phyloP scores from a whole-genome alignment of 2,888 invertebrate species.

The Unio delphinus region DNA sequence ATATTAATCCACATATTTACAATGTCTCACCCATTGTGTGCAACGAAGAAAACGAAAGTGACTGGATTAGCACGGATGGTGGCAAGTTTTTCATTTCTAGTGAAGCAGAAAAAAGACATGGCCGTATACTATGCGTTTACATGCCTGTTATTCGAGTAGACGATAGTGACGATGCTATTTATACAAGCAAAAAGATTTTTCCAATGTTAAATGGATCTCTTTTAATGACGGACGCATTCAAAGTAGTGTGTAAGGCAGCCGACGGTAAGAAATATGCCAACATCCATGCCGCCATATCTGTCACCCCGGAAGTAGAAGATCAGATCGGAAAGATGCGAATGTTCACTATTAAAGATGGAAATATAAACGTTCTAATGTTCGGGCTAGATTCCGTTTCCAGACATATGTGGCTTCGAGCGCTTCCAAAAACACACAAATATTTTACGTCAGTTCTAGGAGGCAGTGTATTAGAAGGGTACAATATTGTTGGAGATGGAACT shows the following conservation, averaged over 20 bases:
- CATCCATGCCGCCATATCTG: slow-evolving; percentile 77
- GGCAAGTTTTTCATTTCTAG: slow-evolving; percentile 75
- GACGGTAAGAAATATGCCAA: slow-evolving; percentile 77
- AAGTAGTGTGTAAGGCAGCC: slow-evolving; percentile 56
- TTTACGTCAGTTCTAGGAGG: slow-evolving; percentile 59
- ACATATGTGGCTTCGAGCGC: slow-evolving; percentile 75
- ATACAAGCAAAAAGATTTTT: slow-evolving; percentile 42
- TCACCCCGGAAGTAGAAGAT: slow-evolving; percentile 22
- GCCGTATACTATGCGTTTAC: slow-evolving; percentile 76
- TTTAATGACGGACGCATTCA: slow-evolving; percentile 63
- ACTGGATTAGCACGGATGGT: slow-evolving; percentile 87
- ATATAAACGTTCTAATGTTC: slow-evolving; percentile 84
- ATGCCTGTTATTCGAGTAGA: slow-evolving; percentile 67
- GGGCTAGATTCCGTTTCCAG: slow-evolving; percentile 91
- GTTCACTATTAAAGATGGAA: slow-evolving; percentile 1
- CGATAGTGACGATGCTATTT: slow-evolving; percentile 52
- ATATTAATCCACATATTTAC: too few relatives aligned
- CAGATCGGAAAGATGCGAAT: background rate
- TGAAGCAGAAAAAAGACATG: slow-evolving; percentile 71
- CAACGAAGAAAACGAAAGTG: slow-evolving; percentile 71
- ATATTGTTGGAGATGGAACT: slow-evolving; percentile 73
- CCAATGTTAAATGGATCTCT: slow-evolving; percentile 48
- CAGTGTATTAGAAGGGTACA: slow-evolving; percentile 78
- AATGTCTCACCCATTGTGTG: slow-evolving; percentile 77
- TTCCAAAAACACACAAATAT: slow-evolving; percentile 64